Conservation (phyloP, 2,113 vertebrate species). For the Eulemur macaco region DNA sequence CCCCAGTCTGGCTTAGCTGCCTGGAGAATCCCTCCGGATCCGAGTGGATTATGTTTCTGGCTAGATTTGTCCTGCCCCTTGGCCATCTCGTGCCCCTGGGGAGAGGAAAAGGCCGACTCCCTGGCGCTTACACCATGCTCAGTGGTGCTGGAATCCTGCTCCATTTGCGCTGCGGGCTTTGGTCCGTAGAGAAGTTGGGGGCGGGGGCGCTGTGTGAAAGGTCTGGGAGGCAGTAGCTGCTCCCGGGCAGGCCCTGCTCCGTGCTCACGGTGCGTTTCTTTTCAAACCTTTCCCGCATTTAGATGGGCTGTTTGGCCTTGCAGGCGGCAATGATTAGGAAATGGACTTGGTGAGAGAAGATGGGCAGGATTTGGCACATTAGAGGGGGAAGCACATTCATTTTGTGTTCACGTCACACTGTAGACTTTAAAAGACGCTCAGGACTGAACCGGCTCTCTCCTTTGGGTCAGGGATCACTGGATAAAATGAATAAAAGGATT, state of each 20-base stretch:
- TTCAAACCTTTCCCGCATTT: background rate
- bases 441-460: background rate
- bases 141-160: background rate
- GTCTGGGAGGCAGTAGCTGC: background rate
- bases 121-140: background rate
- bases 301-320: background rate
- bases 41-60: background rate
- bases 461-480: background rate
- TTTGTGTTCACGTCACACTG: conserved; percentile 6
- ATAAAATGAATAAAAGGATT: background rate
- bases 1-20: background rate
- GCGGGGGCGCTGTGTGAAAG: background rate
- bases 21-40: background rate
- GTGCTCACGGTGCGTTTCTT: conserved; percentile 15
- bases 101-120: conserved; percentile 12
- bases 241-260: background rate
- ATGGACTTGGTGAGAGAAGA: conserved; percentile 48
- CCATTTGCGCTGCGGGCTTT: background rate
- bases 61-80: background rate
- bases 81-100: background rate
- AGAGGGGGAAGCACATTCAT: conserved; percentile 14
- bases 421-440: conserved; percentile 47
- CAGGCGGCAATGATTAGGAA: conserved; percentile 39
- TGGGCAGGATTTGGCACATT: background rate
- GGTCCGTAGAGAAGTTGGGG: background rate